A percentile compares a stretch with the other conserved stretches of the same genome.
Conservation (phyloP, 2,113 vertebrate genomes). For the Clarias magur region DNA sequence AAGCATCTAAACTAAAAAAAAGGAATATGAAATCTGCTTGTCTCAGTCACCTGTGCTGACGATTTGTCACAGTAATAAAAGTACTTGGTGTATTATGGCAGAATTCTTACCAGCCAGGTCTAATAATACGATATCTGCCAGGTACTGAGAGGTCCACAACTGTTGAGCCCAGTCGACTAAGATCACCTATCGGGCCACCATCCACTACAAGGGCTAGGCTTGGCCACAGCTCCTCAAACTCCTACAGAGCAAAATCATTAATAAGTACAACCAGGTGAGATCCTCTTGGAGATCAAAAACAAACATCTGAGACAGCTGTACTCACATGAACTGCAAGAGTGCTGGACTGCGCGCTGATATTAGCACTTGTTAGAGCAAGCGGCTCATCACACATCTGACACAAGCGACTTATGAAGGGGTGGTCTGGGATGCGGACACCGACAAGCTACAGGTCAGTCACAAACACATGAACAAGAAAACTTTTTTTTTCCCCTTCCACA, state of each 20-base stretch:
- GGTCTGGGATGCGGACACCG: constrained; percentile 88
- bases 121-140: constrained; percentile 83
- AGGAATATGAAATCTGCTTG: background rate
- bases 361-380: constrained; percentile 90
- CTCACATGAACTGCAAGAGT: constrained; percentile 83
- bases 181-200: constrained; percentile 82
- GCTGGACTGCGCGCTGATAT: constrained; percentile 84
- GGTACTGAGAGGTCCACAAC: constrained; percentile 86
- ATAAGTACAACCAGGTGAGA: background rate
- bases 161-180: constrained; percentile 89
- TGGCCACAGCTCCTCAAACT: constrained; percentile 92
- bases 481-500: background rate
- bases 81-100: background rate
- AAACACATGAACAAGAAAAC: background rate
- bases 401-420: constrained; percentile 81
- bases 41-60: background rate
- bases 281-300: background rate
- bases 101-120: constrained; percentile 86
- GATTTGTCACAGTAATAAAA: background rate
- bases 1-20: background rate
- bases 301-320: background rate
- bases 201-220: constrained; percentile 85
- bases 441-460: constrained; percentile 77
- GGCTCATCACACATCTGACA: constrained; percentile 83
- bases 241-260: constrained; percentile 68